These are phyloP conservation scores for Arctocebus calabarensis DNA, from an alignment of 2,797 vertebrate genomes.

Conservation along the genomic window DNA sequence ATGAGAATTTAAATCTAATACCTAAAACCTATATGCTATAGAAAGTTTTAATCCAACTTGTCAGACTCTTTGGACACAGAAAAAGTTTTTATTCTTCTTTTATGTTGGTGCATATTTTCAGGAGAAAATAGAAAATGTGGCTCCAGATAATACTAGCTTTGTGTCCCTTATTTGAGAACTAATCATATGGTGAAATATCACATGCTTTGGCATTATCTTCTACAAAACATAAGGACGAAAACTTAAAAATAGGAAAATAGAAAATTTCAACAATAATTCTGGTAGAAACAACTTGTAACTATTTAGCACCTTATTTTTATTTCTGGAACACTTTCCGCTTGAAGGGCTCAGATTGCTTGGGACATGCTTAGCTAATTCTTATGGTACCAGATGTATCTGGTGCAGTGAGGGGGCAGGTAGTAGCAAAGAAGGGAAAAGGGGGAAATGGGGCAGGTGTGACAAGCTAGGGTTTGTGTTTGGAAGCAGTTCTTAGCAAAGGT, in stretches of 20 bases:
- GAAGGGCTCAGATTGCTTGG: slow-evolving; percentile 78
- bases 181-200: slow-evolving; percentile 83
- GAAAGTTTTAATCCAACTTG: slow-evolving; percentile 58
- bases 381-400: slow-evolving; percentile 67
- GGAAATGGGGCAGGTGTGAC: slow-evolving; percentile 75
- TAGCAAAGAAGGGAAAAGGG: slow-evolving; percentile 57
- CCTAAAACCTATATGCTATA: not conserved
- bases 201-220: slow-evolving; percentile 81
- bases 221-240: slow-evolving; percentile 80
- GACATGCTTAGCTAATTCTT: slow-evolving; percentile 70
- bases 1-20: slow-evolving; percentile 58
- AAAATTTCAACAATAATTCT: slow-evolving; percentile 82
- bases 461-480: slow-evolving; percentile 78
- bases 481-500: slow-evolving; percentile 83
- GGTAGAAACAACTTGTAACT: slow-evolving; percentile 79
- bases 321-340: slow-evolving; percentile 77
- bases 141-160: slow-evolving; percentile 77
- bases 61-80: slow-evolving; percentile 51
- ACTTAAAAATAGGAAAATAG: slow-evolving; percentile 82
- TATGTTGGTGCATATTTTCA: slow-evolving; percentile 68
- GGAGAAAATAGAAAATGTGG: slow-evolving; percentile 75
- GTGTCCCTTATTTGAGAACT: slow-evolving; percentile 77
- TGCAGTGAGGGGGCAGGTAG: slow-evolving; percentile 58
- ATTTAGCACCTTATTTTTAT: slow-evolving; percentile 82
- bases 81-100: slow-evolving; percentile 69